These are phyloP conservation scores for Tipula confusa DNA, from an alignment of 2,888 invertebrate species.

Conservation along the genomic window DNA sequence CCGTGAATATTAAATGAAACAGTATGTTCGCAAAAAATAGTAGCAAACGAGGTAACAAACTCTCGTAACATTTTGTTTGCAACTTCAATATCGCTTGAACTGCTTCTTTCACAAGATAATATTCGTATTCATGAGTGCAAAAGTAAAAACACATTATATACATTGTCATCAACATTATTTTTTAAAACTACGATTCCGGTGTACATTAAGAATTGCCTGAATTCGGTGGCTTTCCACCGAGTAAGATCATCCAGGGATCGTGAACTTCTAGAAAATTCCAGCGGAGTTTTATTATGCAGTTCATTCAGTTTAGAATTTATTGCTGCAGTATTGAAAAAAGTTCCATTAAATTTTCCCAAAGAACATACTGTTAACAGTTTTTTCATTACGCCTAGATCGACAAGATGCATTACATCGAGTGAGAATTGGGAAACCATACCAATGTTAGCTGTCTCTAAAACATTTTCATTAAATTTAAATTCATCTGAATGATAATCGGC, in stretches of 20 bases:
- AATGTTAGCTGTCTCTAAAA: neutral
- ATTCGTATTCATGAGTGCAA: conserved; percentile 30
- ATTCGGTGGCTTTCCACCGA: conserved; percentile 32
- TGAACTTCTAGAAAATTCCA: conserved; percentile 7
- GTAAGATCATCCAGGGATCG: conserved; percentile 14
- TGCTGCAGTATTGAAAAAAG: neutral
- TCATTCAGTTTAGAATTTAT: neutral
- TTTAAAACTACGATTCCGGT: conserved; percentile 29
- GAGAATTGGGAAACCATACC: conserved; percentile 16
- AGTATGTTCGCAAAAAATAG: conserved; percentile 27
- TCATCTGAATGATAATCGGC: neutral
- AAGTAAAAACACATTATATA: conserved; percentile 30
- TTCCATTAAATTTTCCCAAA: neutral
- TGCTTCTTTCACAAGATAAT: neutral
- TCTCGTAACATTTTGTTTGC: conserved; percentile 30
- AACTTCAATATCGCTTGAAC: neutral
- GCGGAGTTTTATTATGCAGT: neutral
- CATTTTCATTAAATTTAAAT: neutral
- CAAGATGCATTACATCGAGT: neutral
- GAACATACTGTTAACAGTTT: neutral
- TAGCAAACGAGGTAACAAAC: conserved; percentile 32
- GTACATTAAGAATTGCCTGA: conserved; percentile 30
- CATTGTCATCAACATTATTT: conserved; percentile 4
- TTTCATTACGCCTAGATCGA: neutral
- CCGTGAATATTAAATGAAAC: conserved; percentile 33